These are phyloP conservation scores for Gyrodactylus bullatarudis DNA, from an alignment of 1,140 invertebrate genomes.

Conservation along the genomic window DNA sequence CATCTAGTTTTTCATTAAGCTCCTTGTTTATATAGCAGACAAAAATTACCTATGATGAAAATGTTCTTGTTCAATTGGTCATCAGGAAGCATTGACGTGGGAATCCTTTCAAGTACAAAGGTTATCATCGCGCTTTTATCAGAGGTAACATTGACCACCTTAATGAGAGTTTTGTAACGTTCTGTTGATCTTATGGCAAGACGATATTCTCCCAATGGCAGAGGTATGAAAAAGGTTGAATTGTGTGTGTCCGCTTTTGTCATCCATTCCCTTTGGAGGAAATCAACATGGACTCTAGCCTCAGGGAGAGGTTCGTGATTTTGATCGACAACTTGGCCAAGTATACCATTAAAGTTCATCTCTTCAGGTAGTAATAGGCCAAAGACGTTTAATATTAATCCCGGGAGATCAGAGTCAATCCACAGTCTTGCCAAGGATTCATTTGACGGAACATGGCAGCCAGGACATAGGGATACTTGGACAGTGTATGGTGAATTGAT, in stretches of 20 bases:
- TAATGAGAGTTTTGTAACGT: not conserved
- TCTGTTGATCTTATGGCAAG: not conserved
- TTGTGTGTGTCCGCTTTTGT: not conserved
- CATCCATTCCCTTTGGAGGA: not conserved
- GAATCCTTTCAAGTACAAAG: not conserved
- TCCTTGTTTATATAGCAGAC: not conserved
- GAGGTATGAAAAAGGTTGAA: not conserved
- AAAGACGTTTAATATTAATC: not conserved
- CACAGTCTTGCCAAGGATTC: not conserved
- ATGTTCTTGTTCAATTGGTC: not conserved
- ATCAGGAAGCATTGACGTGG: not conserved
- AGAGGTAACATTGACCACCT: not conserved
- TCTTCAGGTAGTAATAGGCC: not conserved
- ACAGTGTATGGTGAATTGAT: not conserved
- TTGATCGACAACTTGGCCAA: not conserved
- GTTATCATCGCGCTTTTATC: not conserved
- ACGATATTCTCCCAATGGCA: not conserved
- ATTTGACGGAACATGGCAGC: not conserved
- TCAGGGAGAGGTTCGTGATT: not conserved
- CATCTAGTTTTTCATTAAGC: not conserved
- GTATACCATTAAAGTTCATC: not conserved
- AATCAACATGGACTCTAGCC: not conserved
- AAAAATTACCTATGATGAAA: not conserved
- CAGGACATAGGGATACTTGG: not conserved
- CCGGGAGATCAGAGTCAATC: not conserved